Percentiles rank a stretch among this genome's conserved stretches.
phyloP scores from a whole-genome alignment of 2,888 invertebrate species.

The Acleris literana region DNA sequence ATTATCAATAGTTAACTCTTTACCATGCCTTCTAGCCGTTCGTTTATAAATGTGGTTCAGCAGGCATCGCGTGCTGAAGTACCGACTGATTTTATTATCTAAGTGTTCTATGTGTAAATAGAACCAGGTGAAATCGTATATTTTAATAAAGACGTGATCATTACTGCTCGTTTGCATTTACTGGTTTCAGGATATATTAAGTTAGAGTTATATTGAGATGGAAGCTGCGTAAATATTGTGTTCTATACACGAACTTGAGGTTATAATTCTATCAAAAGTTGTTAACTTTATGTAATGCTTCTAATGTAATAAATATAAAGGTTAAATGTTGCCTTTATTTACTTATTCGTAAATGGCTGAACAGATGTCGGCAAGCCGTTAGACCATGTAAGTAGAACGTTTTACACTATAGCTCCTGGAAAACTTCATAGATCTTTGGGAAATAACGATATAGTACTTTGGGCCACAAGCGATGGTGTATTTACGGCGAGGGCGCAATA shows the following conservation, averaged over 20 bases:
- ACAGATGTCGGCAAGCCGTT: too few species aligned
- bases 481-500: too few species aligned
- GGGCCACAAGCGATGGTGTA: too few species aligned
- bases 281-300: too few species aligned
- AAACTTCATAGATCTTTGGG: too few species aligned
- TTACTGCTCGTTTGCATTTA: slow-evolving; percentile 26
- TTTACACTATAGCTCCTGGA: too few species aligned
- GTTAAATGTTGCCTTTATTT: too few species aligned
- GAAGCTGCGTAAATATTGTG: neutral
- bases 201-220: slow-evolving; percentile 2
- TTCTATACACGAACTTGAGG: slow-evolving; percentile 6
- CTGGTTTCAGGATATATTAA: slow-evolving; percentile 9
- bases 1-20: slow-evolving; percentile 31
- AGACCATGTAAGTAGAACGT: too few species aligned
- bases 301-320: too few species aligned
- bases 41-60: slow-evolving; percentile 28
- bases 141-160: slow-evolving; percentile 36
- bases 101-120: slow-evolving; percentile 34
- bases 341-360: too few species aligned
- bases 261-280: neutral
- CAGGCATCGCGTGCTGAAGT: slow-evolving; percentile 33
- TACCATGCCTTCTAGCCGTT: slow-evolving; percentile 25
- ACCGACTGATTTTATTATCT: slow-evolving; percentile 33
- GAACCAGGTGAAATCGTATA: slow-evolving; percentile 34
- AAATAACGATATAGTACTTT: too few species aligned